phyloP scores from a whole-genome alignment of 2,797 vertebrate genomes.

The Crocodylus rhombifer region DNA sequence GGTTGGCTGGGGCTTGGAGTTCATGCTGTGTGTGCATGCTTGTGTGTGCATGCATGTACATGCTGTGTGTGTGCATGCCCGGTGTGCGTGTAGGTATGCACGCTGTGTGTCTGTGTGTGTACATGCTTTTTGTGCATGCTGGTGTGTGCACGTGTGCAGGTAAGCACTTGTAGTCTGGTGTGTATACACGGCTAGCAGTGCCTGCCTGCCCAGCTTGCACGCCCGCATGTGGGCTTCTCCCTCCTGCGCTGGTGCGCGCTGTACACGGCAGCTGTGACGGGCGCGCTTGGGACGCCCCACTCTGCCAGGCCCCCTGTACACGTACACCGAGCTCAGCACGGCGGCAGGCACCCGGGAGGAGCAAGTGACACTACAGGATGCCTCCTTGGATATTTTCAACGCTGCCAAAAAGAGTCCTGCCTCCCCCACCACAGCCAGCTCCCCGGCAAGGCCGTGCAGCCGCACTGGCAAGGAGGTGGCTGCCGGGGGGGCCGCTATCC shows the following conservation, averaged over 20 bases:
- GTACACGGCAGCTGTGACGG: too few species aligned
- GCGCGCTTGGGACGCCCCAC: too few species aligned
- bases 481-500: background rate
- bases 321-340: background rate
- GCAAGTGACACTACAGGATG: slow-evolving; percentile 75
- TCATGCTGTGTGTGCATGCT: too few species aligned
- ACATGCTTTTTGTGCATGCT: background rate
- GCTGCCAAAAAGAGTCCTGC: slow-evolving; percentile 81
- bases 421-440: slow-evolving; percentile 58
- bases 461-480: background rate
- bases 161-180: background rate
- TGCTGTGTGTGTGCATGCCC: rapidly evolving
- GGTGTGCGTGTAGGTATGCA: rapidly evolving
- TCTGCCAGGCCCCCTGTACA: background rate
- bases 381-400: slow-evolving; percentile 81
- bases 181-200: too few species aligned
- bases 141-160: background rate
- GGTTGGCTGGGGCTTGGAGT: too few species aligned
- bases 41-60: rapidly evolving
- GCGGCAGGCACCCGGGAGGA: slow-evolving; percentile 48
- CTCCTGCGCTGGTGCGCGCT: background rate
- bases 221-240: too few species aligned
- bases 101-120: background rate
- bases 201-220: too few species aligned
- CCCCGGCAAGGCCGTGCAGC: slow-evolving; percentile 66